Conservation (phyloP, 2,113 vertebrate species). For the Piliocolobus tephrosceles region DNA sequence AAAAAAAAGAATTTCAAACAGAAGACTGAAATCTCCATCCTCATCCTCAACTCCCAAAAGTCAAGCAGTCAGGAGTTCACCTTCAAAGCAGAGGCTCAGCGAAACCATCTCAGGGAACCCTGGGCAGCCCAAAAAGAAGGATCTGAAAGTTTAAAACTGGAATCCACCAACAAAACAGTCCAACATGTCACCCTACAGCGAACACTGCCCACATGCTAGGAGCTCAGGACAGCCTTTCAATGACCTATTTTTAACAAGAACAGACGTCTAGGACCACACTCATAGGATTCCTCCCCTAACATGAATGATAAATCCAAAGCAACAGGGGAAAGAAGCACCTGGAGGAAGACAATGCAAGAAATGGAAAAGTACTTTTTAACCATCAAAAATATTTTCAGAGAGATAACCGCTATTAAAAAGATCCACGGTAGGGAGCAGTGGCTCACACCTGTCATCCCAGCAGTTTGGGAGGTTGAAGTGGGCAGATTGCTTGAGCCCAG, state of each 20-base stretch:
- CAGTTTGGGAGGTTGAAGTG: neutral
- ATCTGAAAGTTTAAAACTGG: neutral
- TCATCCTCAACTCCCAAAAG: neutral
- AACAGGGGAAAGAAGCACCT: neutral
- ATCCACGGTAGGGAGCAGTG: neutral
- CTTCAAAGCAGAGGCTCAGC: neutral
- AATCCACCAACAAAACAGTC: neutral
- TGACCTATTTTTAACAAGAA: neutral
- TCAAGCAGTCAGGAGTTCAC: neutral
- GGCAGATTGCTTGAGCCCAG: no score
- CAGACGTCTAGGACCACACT: neutral
- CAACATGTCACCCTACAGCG: neutral
- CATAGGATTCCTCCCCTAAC: neutral
- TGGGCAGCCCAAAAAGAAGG: neutral
- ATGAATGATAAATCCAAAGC: neutral
- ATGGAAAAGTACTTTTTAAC: neutral
- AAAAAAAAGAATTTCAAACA: neutral
- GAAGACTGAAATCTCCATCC: neutral
- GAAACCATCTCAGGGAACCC: neutral
- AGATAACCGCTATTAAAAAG: neutral
- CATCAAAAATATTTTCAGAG: neutral
- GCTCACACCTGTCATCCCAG: neutral
- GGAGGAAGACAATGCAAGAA: neutral
- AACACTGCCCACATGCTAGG: neutral
- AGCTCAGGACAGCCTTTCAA: neutral